These are phyloP conservation scores for Odontothrips loti DNA, from an alignment of 2,888 invertebrate genomes.

Conservation along the genomic window DNA sequence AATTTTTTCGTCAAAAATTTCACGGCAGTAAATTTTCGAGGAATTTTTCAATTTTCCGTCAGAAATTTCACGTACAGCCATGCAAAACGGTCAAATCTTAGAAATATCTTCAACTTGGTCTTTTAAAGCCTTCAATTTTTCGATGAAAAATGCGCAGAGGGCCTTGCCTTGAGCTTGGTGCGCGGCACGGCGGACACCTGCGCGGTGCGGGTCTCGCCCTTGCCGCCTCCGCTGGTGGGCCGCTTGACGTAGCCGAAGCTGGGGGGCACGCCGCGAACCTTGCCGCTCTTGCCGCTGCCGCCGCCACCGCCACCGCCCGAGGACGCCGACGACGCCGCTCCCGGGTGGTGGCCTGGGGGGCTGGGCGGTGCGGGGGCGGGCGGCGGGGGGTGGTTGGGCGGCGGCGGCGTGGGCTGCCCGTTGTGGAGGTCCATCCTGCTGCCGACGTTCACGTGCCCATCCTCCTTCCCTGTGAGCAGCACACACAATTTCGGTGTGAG, in stretches of 20 bases:
- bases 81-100: too few relatives aligned
- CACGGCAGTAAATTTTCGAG: too few relatives aligned
- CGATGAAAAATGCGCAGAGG: too few relatives aligned
- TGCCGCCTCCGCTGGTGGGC: conserved; percentile 48
- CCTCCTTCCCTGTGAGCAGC: neutral
- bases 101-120: too few relatives aligned
- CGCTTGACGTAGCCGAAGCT: conserved; percentile 82
- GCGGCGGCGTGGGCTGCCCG: neutral
- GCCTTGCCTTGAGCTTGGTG: conserved; percentile 63
- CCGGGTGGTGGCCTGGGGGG: conserved; percentile 43
- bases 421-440: neutral
- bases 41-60: too few relatives aligned
- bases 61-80: too few relatives aligned
- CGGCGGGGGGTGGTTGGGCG: conserved; percentile 42
- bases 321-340: conserved; percentile 41
- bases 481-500: neutral
- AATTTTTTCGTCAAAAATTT: too few relatives aligned
- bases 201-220: conserved; percentile 59
- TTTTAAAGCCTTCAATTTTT: too few relatives aligned
- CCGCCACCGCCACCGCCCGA: conserved; percentile 45
- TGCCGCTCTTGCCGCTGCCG: conserved; percentile 53
- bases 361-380: conserved; percentile 25
- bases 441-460: neutral
- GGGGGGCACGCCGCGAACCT: conserved; percentile 68
- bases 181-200: conserved; percentile 81